These are phyloP conservation scores for Epicauta chinensis DNA, from an alignment of 1,140 invertebrate species.

Conservation along the genomic window DNA sequence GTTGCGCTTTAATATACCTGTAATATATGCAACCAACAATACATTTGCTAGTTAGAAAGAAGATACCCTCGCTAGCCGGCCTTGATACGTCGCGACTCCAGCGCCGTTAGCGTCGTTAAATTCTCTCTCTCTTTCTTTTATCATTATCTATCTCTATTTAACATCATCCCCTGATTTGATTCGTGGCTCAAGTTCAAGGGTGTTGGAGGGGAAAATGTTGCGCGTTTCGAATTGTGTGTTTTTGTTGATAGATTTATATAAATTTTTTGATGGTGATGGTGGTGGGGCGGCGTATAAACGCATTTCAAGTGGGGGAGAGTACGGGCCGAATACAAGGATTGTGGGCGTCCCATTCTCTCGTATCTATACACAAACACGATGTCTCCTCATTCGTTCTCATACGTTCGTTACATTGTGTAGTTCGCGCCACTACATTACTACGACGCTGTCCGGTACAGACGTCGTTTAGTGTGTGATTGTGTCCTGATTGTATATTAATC, in stretches of 20 bases:
- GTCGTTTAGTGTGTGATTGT: conserved; percentile 9
- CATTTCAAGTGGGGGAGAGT: conserved; percentile 8
- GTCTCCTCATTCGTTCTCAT: too few relatives aligned
- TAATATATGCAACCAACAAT: too few relatives aligned
- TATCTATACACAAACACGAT: too few relatives aligned
- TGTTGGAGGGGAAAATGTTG: conserved; percentile 35
- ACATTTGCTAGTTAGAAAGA: too few relatives aligned
- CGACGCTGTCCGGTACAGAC: neutral
- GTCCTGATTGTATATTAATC: too few relatives aligned
- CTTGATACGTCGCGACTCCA: neutral
- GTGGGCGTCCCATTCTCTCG: too few relatives aligned
- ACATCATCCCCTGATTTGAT: conserved; percentile 31
- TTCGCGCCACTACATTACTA: conserved; percentile 44
- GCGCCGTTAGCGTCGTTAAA: conserved; percentile 1
- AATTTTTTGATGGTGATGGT: neutral
- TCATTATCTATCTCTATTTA: too few relatives aligned
- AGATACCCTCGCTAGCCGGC: too few relatives aligned
- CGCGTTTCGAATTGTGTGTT: too few relatives aligned
- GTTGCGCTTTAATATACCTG: too few relatives aligned
- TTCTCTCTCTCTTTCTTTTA: neutral
- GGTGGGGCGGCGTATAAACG: conserved; percentile 33
- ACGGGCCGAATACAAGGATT: too few relatives aligned
- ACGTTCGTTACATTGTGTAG: conserved; percentile 27
- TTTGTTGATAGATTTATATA: too few relatives aligned
- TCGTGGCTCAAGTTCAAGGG: conserved; percentile 65